phyloP scores from a whole-genome alignment of 2,797 vertebrate species.

The Sebastiscus albofasciatus region DNA sequence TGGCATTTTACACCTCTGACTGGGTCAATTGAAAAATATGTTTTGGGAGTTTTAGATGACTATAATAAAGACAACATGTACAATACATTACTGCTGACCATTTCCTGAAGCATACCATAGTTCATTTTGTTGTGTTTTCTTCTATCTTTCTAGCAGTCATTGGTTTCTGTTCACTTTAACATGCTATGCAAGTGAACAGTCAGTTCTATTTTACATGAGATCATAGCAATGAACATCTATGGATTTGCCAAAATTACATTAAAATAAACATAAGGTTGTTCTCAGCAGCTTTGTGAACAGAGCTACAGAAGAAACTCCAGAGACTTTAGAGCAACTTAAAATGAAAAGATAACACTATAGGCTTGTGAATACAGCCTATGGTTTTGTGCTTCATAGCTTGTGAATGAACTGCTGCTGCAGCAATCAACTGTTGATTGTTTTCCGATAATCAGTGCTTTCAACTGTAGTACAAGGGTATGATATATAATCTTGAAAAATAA shows the following conservation, averaged over 20 bases:
- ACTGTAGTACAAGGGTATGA: neutral
- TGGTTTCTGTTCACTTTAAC: neutral
- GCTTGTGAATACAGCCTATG: neutral
- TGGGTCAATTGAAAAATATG: neutral
- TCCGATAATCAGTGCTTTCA: neutral
- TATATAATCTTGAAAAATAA: neutral
- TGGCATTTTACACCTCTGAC: neutral
- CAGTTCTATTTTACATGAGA: neutral
- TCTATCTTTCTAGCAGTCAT: neutral
- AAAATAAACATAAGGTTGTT: neutral
- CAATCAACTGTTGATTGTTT: too few relatives aligned
- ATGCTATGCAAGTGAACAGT: neutral
- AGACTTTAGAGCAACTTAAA: neutral
- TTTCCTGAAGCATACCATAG: neutral
- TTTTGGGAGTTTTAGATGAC: neutral
- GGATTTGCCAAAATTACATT: neutral
- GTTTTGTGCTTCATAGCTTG: neutral
- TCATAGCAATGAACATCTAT: neutral
- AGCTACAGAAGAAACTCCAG: neutral
- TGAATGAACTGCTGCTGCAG: neutral
- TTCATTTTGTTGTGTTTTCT: neutral
- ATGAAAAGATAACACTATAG: neutral
- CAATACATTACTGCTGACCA: neutral
- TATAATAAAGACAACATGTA: neutral
- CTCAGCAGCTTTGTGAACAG: neutral